Evolutionary conservation across 2,113 vertebrate genomes (phyloP), one percentile per base, ranked within the genome.

Genomic region (Zapus hudsonius): DNA sequence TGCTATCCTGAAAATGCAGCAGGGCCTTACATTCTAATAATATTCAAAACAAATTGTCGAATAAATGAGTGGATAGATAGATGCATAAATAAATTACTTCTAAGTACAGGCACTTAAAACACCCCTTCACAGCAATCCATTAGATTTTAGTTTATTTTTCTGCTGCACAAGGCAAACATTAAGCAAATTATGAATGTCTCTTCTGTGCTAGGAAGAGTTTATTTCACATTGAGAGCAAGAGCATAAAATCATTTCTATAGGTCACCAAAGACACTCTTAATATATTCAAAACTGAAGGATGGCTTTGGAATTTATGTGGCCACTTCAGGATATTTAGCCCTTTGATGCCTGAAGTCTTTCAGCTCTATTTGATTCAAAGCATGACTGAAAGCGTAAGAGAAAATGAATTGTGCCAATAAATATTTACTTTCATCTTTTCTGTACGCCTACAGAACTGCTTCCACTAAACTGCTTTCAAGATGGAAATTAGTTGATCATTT

Each of bases 391-490:
- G 81, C 64, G 19, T 66, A 80, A 85, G 57, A 92, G 87, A 66
- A 89, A 96, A 95, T 87, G 73, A 95, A 91, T 72, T 73, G 22
- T 63, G 76, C 63, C 93, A 74, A 84, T 87, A 96, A 95, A 89
- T 95, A 93, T 94, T 95, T 95, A 90, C 96, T 94, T 94, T 85
- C 84, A 79, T 96, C 87, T 87, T 87, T 78, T 55, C 84, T 47
- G 1, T 64, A 69, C 47, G 73, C 69, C 84, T 29, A 67, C 40
- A 74, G 70, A 70, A 73, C 47, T 64, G 9, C 76, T 89, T 82
- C 40, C 38, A 69, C 57, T 66, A 84, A 87, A 94, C 63, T n/a
- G 15, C 66, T 84, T 82, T 87, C 89, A 90, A 91, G 69, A 59
- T 70, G 59, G 64, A 94, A 93, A 91, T 95, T 66, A 87, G 25